Evolutionary conservation across 1,140 invertebrate species (phyloP).

Genomic region (Drosophila tsacasi): DNA sequence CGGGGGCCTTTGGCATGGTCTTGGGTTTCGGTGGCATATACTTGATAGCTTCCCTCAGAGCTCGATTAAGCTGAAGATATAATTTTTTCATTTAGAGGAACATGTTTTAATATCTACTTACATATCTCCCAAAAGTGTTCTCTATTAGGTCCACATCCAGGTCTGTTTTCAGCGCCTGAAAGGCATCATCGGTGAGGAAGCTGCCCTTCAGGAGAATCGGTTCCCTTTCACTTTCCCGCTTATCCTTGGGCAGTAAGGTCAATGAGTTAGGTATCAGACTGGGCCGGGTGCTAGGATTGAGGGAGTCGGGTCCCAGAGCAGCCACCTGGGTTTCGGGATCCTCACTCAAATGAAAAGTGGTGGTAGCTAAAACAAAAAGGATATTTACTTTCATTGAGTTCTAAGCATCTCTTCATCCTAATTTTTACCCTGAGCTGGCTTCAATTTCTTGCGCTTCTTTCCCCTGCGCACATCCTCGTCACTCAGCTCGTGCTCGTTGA

Average conservation of each 20-base stretch:
- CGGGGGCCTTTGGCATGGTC: conserved; percentile 37
- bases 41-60: conserved; percentile 76
- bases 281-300: conserved; percentile 80
- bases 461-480: conserved; percentile 76
- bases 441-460: conserved; percentile 80
- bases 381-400: not conserved
- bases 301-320: conserved; percentile 78
- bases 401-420: not conserved
- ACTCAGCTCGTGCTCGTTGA: conserved; percentile 74
- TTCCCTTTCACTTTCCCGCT: conserved; percentile 61
- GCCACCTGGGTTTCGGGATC: conserved; percentile 85
- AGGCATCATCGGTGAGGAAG: conserved; percentile 81
- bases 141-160: conserved; percentile 80
- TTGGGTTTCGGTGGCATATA: conserved; percentile 69
- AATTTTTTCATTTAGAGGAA: not conserved
- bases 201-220: conserved; percentile 76
- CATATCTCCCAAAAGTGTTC: conserved; percentile 83
- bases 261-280: conserved; percentile 78
- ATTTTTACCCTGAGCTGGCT: conserved; percentile 59
- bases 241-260: conserved; percentile 71
- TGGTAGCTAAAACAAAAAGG: conserved; percentile 48
- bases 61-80: conserved; percentile 65
- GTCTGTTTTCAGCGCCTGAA: conserved; percentile 77
- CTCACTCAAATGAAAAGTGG: conserved; percentile 80
- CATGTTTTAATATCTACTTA: conserved; percentile 23